These are phyloP conservation scores for Agrochola lota DNA, from an alignment of 2,888 invertebrate species.

Conservation along the genomic window DNA sequence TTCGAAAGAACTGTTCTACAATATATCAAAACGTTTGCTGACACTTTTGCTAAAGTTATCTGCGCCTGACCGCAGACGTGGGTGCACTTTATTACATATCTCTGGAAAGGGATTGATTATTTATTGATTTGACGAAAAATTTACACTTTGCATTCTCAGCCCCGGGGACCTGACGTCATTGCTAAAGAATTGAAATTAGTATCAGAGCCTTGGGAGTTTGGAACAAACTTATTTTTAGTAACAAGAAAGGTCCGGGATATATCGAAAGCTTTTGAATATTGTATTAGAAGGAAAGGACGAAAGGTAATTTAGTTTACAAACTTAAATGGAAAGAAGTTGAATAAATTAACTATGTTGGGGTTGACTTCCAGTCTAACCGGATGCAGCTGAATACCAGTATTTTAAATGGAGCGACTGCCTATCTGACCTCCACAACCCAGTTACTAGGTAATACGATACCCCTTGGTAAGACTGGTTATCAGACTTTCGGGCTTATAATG, in stretches of 20 bases:
- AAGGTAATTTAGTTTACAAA: constrained; percentile 4
- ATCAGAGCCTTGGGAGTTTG: constrained; percentile 22
- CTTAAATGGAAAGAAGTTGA: background rate
- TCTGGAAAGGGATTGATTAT: constrained; percentile 66
- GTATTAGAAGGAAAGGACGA: constrained; percentile 12
- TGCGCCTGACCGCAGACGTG: constrained; percentile 70
- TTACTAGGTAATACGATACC: too few relatives aligned
- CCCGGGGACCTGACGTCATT: constrained; percentile 66
- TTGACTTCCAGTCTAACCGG: too few relatives aligned
- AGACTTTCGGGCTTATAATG: too few relatives aligned
- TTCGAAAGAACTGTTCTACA: constrained; percentile 55
- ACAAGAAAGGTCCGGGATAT: background rate
- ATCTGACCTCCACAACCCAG: too few relatives aligned
- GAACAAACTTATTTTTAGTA: constrained; percentile 43
- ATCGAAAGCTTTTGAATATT: constrained; percentile 27
- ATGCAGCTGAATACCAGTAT: too few relatives aligned
- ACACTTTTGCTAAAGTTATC: constrained; percentile 72
- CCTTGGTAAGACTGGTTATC: too few relatives aligned
- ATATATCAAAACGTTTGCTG: constrained; percentile 68
- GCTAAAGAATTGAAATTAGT: constrained; percentile 57
- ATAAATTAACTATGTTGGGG: background rate
- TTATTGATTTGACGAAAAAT: constrained; percentile 68
- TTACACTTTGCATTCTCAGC: constrained; percentile 49
- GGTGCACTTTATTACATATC: constrained; percentile 73
- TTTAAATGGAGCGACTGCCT: too few relatives aligned